Conservation (phyloP, 2,113 vertebrate genomes). For the Paramisgurnus dabryanus region DNA sequence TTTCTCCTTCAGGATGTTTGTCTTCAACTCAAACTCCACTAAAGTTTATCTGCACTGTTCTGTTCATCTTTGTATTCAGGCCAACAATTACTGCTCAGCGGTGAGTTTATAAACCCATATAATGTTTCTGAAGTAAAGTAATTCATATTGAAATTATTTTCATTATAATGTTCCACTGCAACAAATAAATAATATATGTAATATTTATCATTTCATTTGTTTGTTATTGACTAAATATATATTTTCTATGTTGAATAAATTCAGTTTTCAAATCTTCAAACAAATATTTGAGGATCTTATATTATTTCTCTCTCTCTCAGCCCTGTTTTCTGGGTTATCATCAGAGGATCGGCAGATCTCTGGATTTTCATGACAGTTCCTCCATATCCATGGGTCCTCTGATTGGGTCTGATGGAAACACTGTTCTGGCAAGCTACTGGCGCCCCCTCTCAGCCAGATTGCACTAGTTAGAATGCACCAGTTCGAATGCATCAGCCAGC, state of each 20-base stretch:
- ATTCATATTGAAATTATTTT: too few relatives aligned
- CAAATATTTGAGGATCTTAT: too few relatives aligned
- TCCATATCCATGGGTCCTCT: constrained; percentile 24
- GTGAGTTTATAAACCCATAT: constrained; percentile 33
- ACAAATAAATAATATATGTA: too few relatives aligned
- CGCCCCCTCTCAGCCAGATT: too few relatives aligned
- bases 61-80: constrained; percentile 41
- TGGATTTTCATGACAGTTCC: constrained; percentile 15
- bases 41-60: constrained; percentile 52
- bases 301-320: background rate
- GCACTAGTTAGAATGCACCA: too few relatives aligned
- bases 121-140: background rate
- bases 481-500: too few relatives aligned
- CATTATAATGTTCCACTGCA: too few relatives aligned
- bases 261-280: too few relatives aligned
- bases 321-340: background rate
- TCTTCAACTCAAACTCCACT: constrained; percentile 30
- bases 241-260: background rate
- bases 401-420: background rate
- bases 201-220: background rate
- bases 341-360: background rate
- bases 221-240: too few relatives aligned
- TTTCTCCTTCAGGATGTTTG: constrained; percentile 51
- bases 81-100: background rate
- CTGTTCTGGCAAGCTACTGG: background rate